Evolutionary conservation across 2,888 invertebrate genomes (phyloP).

Genomic region (Hydroisotoma schaefferi): DNA sequence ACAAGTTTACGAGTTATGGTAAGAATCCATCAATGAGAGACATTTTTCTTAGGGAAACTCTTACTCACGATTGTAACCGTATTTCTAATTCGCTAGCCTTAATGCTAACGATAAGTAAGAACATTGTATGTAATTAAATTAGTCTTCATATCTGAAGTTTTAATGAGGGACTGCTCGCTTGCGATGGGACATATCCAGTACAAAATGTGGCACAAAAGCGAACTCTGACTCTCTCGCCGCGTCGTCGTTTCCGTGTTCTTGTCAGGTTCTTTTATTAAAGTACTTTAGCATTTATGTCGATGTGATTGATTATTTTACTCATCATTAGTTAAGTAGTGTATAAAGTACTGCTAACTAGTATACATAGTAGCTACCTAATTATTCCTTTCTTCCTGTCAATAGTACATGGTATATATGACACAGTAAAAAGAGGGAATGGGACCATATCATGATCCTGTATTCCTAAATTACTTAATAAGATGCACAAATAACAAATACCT

Average conservation of each 20-base stretch:
- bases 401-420: slow-evolving; percentile 2
- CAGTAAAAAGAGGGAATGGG: slow-evolving; percentile 7
- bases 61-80: no score
- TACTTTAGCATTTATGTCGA: no score
- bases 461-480: not conserved
- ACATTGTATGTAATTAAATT: not conserved
- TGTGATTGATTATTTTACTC: no score
- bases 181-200: slow-evolving; percentile 1
- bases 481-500: no score
- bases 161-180: not conserved
- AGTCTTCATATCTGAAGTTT: not conserved
- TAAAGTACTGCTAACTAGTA: no score
- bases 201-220: slow-evolving; percentile 2
- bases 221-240: not conserved
- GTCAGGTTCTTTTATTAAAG: no score
- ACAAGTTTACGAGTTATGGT: slow-evolving; percentile 7
- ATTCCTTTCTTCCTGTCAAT: not conserved
- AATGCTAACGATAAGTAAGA: no score
- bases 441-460: not conserved
- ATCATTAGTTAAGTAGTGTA: no score
- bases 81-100: no score
- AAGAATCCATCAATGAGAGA: not conserved
- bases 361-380: no score
- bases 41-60: no score
- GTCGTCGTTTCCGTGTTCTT: no score